Conservation (phyloP, 1,140 invertebrate genomes). For the Drosophila pachea region DNA sequence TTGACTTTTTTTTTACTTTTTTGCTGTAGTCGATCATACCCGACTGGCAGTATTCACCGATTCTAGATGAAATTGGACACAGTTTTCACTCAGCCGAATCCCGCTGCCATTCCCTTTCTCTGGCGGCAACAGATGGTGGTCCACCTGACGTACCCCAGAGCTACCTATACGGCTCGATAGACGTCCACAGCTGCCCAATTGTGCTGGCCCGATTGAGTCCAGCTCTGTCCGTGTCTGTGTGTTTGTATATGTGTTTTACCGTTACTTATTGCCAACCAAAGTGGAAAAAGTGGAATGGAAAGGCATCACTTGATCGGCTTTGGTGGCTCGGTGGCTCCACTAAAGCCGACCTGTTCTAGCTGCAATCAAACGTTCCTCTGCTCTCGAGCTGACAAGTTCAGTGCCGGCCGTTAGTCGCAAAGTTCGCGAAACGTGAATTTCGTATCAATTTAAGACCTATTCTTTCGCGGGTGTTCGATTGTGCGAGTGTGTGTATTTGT, state of each 20-base stretch:
- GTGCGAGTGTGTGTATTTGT: background rate
- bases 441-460: background rate
- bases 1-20: background rate
- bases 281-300: slow-evolving; percentile 72
- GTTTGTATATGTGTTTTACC: slow-evolving; percentile 24
- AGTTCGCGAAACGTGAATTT: background rate
- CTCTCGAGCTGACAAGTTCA: slow-evolving; percentile 68
- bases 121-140: background rate
- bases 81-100: slow-evolving; percentile 21
- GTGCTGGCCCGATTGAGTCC: slow-evolving; percentile 51
- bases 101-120: slow-evolving; percentile 29
- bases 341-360: slow-evolving; percentile 15
- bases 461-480: background rate
- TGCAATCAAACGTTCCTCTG: slow-evolving; percentile 67
- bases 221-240: slow-evolving; percentile 8
- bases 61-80: background rate
- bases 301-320: slow-evolving; percentile 38
- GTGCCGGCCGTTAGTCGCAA: slow-evolving; percentile 13
- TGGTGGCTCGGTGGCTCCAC: background rate
- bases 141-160: background rate
- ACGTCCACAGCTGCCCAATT: slow-evolving; percentile 7
- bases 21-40: background rate
- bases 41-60: no score
- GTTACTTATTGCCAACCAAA: slow-evolving; percentile 48
- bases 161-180: slow-evolving; percentile 11